phyloP scores from a whole-genome alignment of 2,113 vertebrate genomes.

The Chascanopsetta lugubris region DNA sequence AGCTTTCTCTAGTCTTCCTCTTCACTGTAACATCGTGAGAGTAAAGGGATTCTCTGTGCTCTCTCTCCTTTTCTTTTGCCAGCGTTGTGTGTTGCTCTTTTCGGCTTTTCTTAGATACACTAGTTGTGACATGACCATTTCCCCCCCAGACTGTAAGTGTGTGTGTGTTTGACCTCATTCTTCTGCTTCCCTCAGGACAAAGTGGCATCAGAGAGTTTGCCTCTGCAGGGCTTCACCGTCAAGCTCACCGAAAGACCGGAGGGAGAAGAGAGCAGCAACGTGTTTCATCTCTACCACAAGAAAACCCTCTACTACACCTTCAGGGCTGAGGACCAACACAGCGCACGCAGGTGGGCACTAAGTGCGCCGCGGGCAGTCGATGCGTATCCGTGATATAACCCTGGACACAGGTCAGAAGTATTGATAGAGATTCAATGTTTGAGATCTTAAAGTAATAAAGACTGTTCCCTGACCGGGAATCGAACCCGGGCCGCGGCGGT shows the following conservation, averaged over 20 bases:
- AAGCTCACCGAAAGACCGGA: slow-evolving; percentile 85
- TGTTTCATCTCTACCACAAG: slow-evolving; percentile 97
- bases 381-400: too few relatives aligned
- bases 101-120: too few relatives aligned
- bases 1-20: slow-evolving; percentile 4
- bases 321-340: slow-evolving; percentile 86
- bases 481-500: slow-evolving; percentile 70
- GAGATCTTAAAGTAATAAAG: background rate
- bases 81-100: background rate
- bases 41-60: slow-evolving; percentile 70
- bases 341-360: slow-evolving; percentile 88
- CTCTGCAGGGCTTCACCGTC: slow-evolving; percentile 94
- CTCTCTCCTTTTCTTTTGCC: slow-evolving; percentile 48
- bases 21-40: slow-evolving; percentile 26
- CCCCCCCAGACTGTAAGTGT: background rate
- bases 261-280: slow-evolving; percentile 79
- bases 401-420: too few relatives aligned
- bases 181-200: slow-evolving; percentile 83
- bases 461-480: slow-evolving; percentile 70
- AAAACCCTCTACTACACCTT: slow-evolving; percentile 94
- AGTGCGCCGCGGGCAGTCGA: too few relatives aligned
- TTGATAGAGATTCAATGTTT: background rate
- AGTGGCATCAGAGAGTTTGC: slow-evolving; percentile 91
- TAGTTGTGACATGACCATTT: too few relatives aligned
- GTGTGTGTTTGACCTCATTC: background rate